Evolutionary conservation across 2,113 vertebrate species (phyloP).

Genomic region (Scophthalmus maximus): DNA sequence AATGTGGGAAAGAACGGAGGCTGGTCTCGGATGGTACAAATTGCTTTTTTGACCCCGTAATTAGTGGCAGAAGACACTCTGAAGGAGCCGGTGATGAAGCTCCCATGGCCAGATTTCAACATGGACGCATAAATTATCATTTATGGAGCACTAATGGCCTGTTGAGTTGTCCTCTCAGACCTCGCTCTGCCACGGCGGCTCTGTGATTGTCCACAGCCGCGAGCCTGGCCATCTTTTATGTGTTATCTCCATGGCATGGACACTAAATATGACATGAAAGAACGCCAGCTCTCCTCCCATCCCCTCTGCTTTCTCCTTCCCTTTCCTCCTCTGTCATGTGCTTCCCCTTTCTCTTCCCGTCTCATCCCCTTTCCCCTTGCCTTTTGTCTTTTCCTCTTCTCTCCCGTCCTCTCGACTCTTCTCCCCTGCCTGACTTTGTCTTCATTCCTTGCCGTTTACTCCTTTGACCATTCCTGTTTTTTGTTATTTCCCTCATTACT

Average conservation of each 20-base stretch:
- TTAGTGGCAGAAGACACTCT: conserved; percentile 81
- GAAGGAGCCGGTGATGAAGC: conserved; percentile 79
- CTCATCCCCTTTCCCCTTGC: background rate
- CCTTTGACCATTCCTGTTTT: background rate
- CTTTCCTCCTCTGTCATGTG: conserved; percentile 3
- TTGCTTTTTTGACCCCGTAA: conserved; percentile 87
- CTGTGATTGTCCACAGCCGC: conserved; percentile 29
- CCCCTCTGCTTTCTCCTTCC: conserved; percentile 8
- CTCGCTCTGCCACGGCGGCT: conserved; percentile 45
- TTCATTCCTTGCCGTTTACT: background rate
- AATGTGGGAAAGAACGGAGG: conserved; percentile 63
- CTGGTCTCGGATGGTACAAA: conserved; percentile 82
- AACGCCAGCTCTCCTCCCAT: conserved; percentile 47
- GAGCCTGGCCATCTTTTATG: conserved; percentile 57
- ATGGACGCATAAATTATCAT: conserved; percentile 82
- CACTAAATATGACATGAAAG: conserved; percentile 51
- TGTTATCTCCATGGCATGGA: conserved; percentile 17
- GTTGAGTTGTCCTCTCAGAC: conserved; percentile 74
- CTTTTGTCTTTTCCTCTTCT: background rate
- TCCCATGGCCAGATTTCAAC: conserved; percentile 78
- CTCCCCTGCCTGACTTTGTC: background rate
- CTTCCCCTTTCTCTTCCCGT: background rate
- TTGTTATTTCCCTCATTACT: background rate
- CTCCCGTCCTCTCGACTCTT: background rate
- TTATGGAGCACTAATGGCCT: conserved; percentile 80